Base-by-base conservation (phyloP, 2,113 vertebrate species). In the Sorex fumeus region DNA sequence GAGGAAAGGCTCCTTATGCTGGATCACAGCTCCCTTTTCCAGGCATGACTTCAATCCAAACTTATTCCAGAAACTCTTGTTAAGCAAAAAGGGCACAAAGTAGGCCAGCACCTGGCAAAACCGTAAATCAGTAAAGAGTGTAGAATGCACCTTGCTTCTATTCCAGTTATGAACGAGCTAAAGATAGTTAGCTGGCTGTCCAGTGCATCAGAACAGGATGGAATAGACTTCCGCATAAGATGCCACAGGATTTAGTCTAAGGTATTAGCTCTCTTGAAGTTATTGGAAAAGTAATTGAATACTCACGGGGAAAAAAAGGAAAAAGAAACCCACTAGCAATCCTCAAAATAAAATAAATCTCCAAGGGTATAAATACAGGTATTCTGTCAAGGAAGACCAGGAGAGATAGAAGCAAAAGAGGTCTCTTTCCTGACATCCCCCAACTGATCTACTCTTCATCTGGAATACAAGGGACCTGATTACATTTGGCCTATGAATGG, bases 221-320 rank as follows among this genome's bases (percentile, higher is more conserved):
- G 34, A 69, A 64, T 3, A 89, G 43, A 81, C 71, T 87, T 93
- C 80, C 3, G 0, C 30, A 27, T 50, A 81, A 66, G 34, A 88
- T 6, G 72, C 6, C 25, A 43, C 0, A 21, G 32, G 45, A 70
- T 74, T 70, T 60, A 81, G 43, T 53, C 40, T 87, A 50, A 89
- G 16, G 8, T 34, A 74, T 36, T 87, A 72, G 53, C 12, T 50
- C 8, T 95, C 34, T 76, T 76, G 18, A 23, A 69, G 64, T 87
- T 47, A 91, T 9, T 84, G 50, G 34, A 84, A 90, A 82, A 66
- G 77, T 77, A 91, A 78, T 25, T 82, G 84, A 79, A 78, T 83
- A 75, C 23, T 78, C 18, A 40, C 60, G 1, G 6, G n/a, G 25
- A 53, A 57, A n/a, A 57, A 19, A 57, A 57, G 16, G n/a, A 84